Percentiles rank a stretch among this genome's conserved stretches.
Conservation (phyloP, 1,140 invertebrate species). For the Leguminivora glycinivorella region DNA sequence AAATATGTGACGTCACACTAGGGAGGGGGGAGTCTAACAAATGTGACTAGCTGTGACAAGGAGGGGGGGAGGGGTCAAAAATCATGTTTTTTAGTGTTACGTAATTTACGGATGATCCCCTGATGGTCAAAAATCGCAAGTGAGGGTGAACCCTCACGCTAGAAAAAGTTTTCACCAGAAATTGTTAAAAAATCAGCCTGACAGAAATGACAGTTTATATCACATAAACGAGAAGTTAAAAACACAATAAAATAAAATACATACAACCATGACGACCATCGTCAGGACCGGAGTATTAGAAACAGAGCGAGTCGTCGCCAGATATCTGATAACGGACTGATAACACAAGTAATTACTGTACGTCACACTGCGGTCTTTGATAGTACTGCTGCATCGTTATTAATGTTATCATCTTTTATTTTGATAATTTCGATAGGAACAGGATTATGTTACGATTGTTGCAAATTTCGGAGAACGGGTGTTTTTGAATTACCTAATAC, state of each 20-base stretch:
- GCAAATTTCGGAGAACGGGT: not conserved
- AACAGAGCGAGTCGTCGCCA: conserved; percentile 39
- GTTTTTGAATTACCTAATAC: too few species aligned
- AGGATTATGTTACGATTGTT: conserved; percentile 16
- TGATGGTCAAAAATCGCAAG: too few species aligned
- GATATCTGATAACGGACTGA: conserved; percentile 59
- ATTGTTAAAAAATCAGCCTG: too few species aligned
- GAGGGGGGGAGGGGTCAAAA: too few species aligned
- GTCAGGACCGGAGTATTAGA: conserved; percentile 35
- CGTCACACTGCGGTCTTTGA: conserved; percentile 55
- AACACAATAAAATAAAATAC: conserved; percentile 36
- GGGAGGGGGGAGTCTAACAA: too few species aligned
- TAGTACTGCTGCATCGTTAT: conserved; percentile 52
- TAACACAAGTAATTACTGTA: conserved; percentile 53
- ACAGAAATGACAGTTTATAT: too few species aligned
- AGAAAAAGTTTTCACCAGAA: too few species aligned
- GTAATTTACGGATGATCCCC: too few species aligned
- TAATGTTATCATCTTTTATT: conserved; percentile 30
- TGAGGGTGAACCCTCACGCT: too few species aligned
- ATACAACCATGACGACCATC: conserved; percentile 66
- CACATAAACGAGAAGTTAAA: not conserved
- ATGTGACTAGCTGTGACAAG: too few species aligned
- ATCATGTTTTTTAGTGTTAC: too few species aligned
- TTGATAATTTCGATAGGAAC: conserved; percentile 12
- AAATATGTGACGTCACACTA: too few species aligned